Base-by-base conservation (phyloP, 2,113 vertebrate species). In the Myodes glareolus region DNA sequence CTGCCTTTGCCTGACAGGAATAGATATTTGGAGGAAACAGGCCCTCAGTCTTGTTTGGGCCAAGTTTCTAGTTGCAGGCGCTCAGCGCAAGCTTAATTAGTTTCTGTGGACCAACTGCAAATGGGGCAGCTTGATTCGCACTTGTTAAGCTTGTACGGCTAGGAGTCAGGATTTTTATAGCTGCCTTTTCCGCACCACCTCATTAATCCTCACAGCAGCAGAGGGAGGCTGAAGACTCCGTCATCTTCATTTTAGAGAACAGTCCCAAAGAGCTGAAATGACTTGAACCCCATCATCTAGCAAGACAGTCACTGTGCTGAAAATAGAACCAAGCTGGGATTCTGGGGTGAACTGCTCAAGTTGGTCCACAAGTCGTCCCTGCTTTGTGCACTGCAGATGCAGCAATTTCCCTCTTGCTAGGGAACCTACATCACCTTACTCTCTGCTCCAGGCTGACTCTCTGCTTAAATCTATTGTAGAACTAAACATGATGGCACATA, bases 161-260 rank as follows among this genome's bases (percentile, higher is more conserved):
- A 86, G n/a, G 82, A 94, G 13, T 91, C 36, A 19, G 94, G 88
- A 92, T 88, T 97, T 96, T 96, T 96, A 94, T 52, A 94, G 91
- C 81, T 89, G 89, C 36, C 11, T 98, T 96, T 94, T 14, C 73
- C 89, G 72, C 31, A 81, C 42, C 36, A 88, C 65, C 86, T 97
- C 89, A 94, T 98, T 97, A 97, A 94, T 96, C 86, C 91, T 97
- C 72, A n/a, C 31, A 97, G 68, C 52, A 2, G 0, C 87, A 45
- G 67, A 96, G 77, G 72, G 91, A 96, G 82, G 77, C 86, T 82
- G 68, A 92, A 96, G 89, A 58, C 67, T 86, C 86, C 72, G 81
- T 92, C 93, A 89, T 86, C 86, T 95, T 97, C 89, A 52, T 91
- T 96, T 97, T 95, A 96, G 86, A 94, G 89, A 91, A 89, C 36